Base-by-base conservation (phyloP, 1,140 invertebrate genomes). In the Dreissena polymorpha region DNA sequence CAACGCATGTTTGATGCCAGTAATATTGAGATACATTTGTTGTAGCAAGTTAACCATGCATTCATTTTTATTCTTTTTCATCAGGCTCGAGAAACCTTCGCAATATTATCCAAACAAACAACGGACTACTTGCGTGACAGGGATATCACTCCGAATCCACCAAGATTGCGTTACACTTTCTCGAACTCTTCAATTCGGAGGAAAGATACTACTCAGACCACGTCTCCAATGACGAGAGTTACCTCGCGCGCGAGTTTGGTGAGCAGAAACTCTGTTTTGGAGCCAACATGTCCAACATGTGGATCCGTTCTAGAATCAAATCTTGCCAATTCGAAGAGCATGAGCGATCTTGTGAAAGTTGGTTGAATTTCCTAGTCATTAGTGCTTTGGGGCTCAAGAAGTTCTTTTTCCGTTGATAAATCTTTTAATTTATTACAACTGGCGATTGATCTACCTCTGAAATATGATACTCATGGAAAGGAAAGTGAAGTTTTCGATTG, bases 81-180 rank as follows among this genome's bases (percentile, higher is more conserved):
- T 72, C 13, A 88, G 86, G 85, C 85, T 10, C 85, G 85, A 53
- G 88, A 89, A n/a, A 71, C 87, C 0, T 85, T 89, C 67, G 87
- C 87, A 0, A 71, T 85, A 18, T 53, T 89, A 25, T 89, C 88
- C 21, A 67, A 80, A 39, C 88, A 89, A 21, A 63, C 86, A 8
- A 63, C 84, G 18, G 86, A 88, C 23, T 88, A 87, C 53, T 86
- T 89, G 88, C 87, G 81, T 55, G 70, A 77, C n/a, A 81, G 81
- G 10, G 78, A 85, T 27, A 73, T 85, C 25, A 71, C 49, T 8
- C 88, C 88, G 29, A 86, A 86, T 57, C 85, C 80, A 65, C 82
- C 88, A 21, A 84, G 63, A 21, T 5, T 84, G 14, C 21, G 55
- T 39, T 8, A 2, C 39, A 78, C n/a, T 27, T 7, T 51, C 21